phyloP scores from a whole-genome alignment of 2,797 vertebrate genomes.

The Periophthalmus magnuspinnatus region DNA sequence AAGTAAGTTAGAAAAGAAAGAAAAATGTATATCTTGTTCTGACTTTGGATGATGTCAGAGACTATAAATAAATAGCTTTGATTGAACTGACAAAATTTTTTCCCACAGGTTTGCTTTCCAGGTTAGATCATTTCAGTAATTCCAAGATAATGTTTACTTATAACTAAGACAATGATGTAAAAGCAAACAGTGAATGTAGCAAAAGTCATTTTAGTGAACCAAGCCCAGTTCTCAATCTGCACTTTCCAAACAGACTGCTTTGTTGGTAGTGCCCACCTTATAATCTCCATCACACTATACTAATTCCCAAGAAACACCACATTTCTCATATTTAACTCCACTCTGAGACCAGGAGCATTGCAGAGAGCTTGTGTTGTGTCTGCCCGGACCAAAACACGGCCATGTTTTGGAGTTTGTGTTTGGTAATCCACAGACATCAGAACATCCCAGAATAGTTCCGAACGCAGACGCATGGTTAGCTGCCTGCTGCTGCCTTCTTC shows the following conservation, averaged over 20 bases:
- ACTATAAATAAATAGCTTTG: too few species aligned
- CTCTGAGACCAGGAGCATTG: slow-evolving; percentile 20
- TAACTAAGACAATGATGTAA: neutral
- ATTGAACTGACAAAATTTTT: too few species aligned
- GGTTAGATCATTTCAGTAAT: too few species aligned
- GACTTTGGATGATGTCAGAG: too few species aligned
- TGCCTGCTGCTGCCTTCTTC: slow-evolving; percentile 37
- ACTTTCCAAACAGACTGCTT: neutral
- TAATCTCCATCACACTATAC: neutral
- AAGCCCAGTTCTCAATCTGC: neutral
- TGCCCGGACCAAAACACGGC: slow-evolving; percentile 19
- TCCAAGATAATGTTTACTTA: neutral
- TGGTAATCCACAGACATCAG: slow-evolving; percentile 57
- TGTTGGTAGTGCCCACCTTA: neutral
- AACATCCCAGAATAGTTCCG: slow-evolving; percentile 60
- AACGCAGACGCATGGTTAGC: slow-evolving; percentile 42
- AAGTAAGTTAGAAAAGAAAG: too few species aligned
- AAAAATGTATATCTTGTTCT: too few species aligned
- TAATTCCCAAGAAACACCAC: slow-evolving; percentile 8
- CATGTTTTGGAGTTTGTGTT: slow-evolving; percentile 57
- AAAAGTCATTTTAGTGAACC: neutral
- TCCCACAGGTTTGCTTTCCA: too few species aligned
- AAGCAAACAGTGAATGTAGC: neutral
- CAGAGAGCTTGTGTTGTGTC: slow-evolving; percentile 12
- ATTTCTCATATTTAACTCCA: slow-evolving; percentile 21